These are phyloP conservation scores for Catharus minimus DNA, from an alignment of 2,113 vertebrate species.

Conservation along the genomic window DNA sequence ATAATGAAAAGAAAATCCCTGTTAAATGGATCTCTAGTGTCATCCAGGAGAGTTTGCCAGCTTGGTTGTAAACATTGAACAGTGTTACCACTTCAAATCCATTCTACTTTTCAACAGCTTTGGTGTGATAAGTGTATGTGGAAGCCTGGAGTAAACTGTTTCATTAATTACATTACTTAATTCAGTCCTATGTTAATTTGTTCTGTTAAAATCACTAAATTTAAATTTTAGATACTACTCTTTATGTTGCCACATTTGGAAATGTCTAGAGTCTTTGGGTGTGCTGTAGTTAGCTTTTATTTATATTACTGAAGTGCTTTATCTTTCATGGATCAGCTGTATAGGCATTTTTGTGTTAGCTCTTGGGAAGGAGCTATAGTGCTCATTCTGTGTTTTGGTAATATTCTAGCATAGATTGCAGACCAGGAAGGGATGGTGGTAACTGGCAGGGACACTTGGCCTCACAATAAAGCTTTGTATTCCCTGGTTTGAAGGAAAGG, in stretches of 20 bases:
- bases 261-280: neutral
- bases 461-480: conserved; percentile 26
- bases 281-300: neutral
- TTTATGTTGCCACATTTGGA: neutral
- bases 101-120: neutral
- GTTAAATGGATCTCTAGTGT: neutral
- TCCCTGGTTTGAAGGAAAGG: neutral
- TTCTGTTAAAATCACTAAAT: neutral
- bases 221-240: neutral
- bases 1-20: neutral
- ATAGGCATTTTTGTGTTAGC: neutral
- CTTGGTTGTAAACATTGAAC: neutral
- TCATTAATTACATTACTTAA: neutral
- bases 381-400: neutral
- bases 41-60: neutral
- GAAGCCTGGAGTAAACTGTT: neutral
- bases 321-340: neutral
- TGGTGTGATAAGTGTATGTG: neutral
- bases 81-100: neutral
- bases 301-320: neutral
- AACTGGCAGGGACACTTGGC: neutral
- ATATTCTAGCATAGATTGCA: neutral
- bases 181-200: neutral
- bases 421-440: neutral
- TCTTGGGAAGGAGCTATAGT: neutral